phyloP scores from a whole-genome alignment of 2,888 invertebrate genomes.

The Coleophora flavipennella region DNA sequence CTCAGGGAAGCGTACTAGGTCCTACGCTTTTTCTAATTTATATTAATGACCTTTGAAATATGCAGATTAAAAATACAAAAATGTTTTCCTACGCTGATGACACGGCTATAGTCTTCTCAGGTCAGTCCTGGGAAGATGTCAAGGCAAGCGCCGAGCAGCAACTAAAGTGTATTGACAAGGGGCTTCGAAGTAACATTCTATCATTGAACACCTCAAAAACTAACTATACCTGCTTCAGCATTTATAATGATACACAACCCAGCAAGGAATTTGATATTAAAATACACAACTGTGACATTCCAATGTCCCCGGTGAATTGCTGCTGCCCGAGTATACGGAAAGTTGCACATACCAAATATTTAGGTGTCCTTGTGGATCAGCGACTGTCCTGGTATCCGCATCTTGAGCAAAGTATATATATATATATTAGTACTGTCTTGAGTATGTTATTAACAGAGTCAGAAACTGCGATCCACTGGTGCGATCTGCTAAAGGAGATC shows the following conservation, averaged over 20 bases:
- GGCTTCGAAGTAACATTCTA: neutral
- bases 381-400: constrained; percentile 6
- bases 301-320: neutral
- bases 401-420: too few relatives aligned
- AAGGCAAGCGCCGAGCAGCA: neutral
- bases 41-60: neutral
- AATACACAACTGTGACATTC: neutral
- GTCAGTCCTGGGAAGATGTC: neutral
- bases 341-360: constrained; percentile 5
- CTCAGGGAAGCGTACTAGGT: too few relatives aligned
- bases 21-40: neutral
- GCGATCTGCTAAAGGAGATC: too few relatives aligned
- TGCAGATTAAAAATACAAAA: neutral
- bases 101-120: neutral
- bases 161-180: neutral
- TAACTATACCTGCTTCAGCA: neutral
- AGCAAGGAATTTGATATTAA: neutral
- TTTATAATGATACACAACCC: neutral
- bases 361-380: constrained; percentile 6
- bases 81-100: neutral
- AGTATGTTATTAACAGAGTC: neutral
- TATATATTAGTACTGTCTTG: too few relatives aligned
- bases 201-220: neutral
- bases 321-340: constrained; percentile 1
- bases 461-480: too few relatives aligned